Evolutionary conservation across 1,140 invertebrate species (phyloP).

Genomic region (Sinella curviseta): DNA sequence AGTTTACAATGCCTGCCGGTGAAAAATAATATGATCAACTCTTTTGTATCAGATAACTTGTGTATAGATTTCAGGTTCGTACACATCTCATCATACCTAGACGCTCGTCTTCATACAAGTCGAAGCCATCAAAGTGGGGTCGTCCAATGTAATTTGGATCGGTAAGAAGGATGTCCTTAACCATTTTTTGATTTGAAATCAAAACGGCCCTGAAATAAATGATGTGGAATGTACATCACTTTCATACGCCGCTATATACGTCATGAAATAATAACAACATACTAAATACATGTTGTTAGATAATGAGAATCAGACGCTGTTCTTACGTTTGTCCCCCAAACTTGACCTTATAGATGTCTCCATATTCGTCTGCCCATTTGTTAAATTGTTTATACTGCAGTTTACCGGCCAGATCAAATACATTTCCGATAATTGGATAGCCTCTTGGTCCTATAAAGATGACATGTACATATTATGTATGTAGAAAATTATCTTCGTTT

Average conservation of each 20-base stretch:
- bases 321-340: neutral
- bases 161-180: neutral
- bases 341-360: neutral
- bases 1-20: neutral
- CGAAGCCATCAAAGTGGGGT: slow-evolving; percentile 12
- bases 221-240: neutral
- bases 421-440: neutral
- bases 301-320: neutral
- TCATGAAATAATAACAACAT: neutral
- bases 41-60: neutral
- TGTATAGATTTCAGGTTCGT: neutral
- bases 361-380: neutral
- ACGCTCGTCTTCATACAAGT: neutral
- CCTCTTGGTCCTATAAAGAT: neutral
- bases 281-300: neutral
- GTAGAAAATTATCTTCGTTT: neutral
- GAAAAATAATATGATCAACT: neutral
- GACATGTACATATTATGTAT: neutral
- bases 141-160: neutral
- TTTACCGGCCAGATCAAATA: neutral
- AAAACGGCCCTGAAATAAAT: neutral
- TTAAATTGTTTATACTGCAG: neutral
- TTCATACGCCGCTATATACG: neutral
- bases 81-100: neutral
- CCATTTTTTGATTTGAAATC: neutral